Conservation (phyloP, 2,888 invertebrate genomes). For the Tortrix viridana region DNA sequence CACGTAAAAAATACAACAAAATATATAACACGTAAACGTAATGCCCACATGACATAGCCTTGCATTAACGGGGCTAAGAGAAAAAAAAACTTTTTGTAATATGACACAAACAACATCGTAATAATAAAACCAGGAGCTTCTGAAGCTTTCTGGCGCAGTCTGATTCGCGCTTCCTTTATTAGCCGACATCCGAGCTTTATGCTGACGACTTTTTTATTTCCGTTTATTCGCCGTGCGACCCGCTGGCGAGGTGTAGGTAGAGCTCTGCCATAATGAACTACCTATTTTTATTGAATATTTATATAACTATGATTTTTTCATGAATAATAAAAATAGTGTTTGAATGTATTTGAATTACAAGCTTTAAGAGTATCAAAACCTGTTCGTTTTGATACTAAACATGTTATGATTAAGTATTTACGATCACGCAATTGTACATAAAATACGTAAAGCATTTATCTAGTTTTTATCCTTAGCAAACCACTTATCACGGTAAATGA, state of each 20-base stretch:
- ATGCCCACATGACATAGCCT: constrained; percentile 11
- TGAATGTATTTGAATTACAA: no score
- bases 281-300: constrained; percentile 37
- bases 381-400: no score
- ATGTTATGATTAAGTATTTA: no score
- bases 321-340: no score
- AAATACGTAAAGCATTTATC: no score
- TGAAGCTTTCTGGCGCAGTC: constrained; percentile 51
- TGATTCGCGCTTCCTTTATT: constrained; percentile 75
- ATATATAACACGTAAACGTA: constrained; percentile 29
- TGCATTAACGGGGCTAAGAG: constrained; percentile 33
- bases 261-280: constrained; percentile 27
- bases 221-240: constrained; percentile 56
- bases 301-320: no score
- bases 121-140: constrained; percentile 66
- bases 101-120: constrained; percentile 67
- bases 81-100: constrained; percentile 53
- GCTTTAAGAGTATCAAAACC: no score
- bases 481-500: no score
- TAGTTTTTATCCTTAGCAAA: no score
- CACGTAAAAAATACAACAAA: constrained; percentile 18
- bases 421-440: no score
- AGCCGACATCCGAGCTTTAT: constrained; percentile 70
- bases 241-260: constrained; percentile 34
- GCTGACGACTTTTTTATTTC: constrained; percentile 78